Conservation (phyloP, 1,140 invertebrate genomes). For the Acromyrmex charruanus region DNA sequence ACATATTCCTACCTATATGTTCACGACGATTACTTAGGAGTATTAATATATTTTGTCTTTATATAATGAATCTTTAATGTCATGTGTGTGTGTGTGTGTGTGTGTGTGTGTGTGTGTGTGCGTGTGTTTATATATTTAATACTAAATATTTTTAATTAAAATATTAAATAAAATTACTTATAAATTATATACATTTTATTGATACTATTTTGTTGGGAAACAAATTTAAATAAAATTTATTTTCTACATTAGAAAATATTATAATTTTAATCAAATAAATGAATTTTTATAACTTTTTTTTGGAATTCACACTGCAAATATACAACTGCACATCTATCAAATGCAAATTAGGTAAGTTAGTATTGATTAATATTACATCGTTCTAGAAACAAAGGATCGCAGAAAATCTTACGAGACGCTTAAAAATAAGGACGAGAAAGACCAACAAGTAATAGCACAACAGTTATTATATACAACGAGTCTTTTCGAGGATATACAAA, state of each 20-base stretch:
- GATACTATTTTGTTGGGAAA: background rate
- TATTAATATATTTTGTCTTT: too few relatives aligned
- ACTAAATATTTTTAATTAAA: background rate
- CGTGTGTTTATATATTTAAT: too few relatives aligned
- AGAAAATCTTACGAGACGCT: slow-evolving; percentile 74
- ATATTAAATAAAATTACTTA: background rate
- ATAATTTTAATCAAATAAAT: background rate
- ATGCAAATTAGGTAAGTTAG: slow-evolving; percentile 9
- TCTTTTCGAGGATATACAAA: slow-evolving; percentile 75
- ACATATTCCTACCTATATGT: too few relatives aligned
- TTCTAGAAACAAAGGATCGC: slow-evolving; percentile 69
- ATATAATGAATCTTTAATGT: too few relatives aligned
- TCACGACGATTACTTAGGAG: too few relatives aligned
- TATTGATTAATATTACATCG: slow-evolving; percentile 18
- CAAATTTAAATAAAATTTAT: background rate
- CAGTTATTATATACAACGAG: slow-evolving; percentile 71
- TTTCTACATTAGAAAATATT: background rate
- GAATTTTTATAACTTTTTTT: background rate
- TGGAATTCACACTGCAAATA: background rate
- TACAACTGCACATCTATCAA: background rate
- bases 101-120: too few relatives aligned
- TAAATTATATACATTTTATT: slow-evolving; percentile 10
- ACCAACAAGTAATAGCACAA: slow-evolving; percentile 73
- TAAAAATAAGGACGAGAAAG: slow-evolving; percentile 76
- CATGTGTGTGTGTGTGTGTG: too few relatives aligned